Evolutionary conservation across 2,113 vertebrate species (phyloP).

Genomic region (Varanus salvator): DNA sequence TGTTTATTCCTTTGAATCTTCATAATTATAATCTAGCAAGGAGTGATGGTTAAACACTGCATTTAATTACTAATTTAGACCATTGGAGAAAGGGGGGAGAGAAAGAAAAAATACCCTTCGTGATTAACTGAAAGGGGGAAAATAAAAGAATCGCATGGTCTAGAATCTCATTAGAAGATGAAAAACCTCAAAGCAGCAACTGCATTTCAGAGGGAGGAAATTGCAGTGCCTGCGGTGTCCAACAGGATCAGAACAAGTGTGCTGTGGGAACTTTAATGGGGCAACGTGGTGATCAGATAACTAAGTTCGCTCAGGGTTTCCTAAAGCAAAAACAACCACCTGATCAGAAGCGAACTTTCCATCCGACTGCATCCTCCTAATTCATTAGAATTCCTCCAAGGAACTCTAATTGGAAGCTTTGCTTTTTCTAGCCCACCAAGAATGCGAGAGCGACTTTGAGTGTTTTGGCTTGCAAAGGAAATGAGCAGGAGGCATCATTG

Average conservation of each 20-base stretch:
- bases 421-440: background rate
- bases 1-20: conserved; percentile 56
- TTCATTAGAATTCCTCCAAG: background rate
- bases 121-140: conserved; percentile 22
- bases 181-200: conserved; percentile 45
- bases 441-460: background rate
- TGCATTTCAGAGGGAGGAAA: conserved; percentile 29
- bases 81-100: background rate
- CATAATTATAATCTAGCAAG: conserved; percentile 59
- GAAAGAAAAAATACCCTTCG: background rate
- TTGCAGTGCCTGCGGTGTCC: background rate
- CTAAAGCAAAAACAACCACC: background rate
- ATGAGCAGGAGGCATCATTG: background rate
- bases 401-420: background rate
- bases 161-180: conserved; percentile 39
- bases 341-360: background rate
- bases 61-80: conserved; percentile 39
- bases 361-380: background rate
- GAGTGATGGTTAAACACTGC: conserved; percentile 30
- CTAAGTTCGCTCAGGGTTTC: background rate
- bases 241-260: background rate
- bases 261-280: conserved; percentile 1
- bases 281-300: background rate
- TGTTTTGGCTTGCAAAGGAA: background rate
- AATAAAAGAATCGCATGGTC: conserved; percentile 35